Conservation (phyloP, 2,888 invertebrate species). For the Cephus pulcher region DNA sequence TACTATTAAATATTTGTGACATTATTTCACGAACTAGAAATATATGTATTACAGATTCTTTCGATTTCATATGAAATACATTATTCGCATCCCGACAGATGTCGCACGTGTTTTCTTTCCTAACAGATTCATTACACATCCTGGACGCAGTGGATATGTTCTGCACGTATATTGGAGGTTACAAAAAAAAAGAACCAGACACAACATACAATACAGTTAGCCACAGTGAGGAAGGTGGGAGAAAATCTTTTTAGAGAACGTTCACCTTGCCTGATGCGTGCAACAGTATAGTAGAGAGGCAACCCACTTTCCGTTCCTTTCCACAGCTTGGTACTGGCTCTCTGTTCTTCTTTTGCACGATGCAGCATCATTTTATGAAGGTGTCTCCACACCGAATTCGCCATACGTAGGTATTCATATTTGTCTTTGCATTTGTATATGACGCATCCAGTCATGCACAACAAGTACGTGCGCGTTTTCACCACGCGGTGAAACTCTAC, state of each 20-base stretch:
- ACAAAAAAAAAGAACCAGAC: no score
- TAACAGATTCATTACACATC: no score
- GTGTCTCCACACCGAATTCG: neutral
- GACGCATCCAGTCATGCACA: neutral
- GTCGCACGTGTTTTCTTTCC: no score
- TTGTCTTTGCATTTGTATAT: no score
- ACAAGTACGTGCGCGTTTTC: conserved; percentile 32
- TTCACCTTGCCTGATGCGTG: conserved; percentile 53
- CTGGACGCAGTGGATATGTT: no score
- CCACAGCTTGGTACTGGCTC: conserved; percentile 28
- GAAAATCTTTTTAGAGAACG: conserved; percentile 62
- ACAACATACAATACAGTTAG: conserved; percentile 51
- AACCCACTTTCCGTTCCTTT: conserved; percentile 58
- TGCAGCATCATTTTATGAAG: no score
- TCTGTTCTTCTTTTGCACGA: neutral
- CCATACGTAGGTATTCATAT: neutral
- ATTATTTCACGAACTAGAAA: no score
- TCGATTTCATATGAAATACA: no score
- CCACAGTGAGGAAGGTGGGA: conserved; percentile 46
- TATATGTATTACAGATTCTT: no score
- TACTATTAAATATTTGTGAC: no score
- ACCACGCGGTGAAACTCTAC: conserved; percentile 17
- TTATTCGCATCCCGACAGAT: no score
- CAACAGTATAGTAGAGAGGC: conserved; percentile 35
- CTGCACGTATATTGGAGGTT: no score